phyloP scores from a whole-genome alignment of 1,140 invertebrate genomes.

The Mercenaria mercenaria region DNA sequence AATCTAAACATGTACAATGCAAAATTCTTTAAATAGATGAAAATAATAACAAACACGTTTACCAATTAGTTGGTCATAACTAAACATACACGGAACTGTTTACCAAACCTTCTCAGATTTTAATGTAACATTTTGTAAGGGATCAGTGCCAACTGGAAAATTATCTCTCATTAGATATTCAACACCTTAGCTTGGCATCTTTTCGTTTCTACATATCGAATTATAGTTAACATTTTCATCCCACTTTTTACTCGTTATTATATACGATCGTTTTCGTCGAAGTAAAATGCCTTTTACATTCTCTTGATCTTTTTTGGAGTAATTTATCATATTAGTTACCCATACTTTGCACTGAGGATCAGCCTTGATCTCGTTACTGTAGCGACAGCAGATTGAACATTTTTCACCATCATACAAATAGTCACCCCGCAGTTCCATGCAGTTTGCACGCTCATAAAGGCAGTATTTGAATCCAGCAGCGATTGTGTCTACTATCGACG shows the following conservation, averaged over 20 bases:
- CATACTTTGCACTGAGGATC: constrained; percentile 53
- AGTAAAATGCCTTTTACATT: constrained; percentile 8
- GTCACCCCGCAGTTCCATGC: too few relatives aligned
- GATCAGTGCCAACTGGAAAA: too few relatives aligned
- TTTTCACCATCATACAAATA: constrained; percentile 39
- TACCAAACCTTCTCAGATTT: too few relatives aligned
- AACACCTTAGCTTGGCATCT: neutral
- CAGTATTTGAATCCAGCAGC: constrained; percentile 39
- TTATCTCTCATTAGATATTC: too few relatives aligned
- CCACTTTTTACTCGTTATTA: neutral
- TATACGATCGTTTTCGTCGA: constrained; percentile 4
- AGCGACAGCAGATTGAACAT: constrained; percentile 42
- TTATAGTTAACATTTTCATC: constrained; percentile 30
- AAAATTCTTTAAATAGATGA: too few relatives aligned
- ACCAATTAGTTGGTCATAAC: too few relatives aligned
- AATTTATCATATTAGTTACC: neutral
- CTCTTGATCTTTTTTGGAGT: constrained; percentile 29
- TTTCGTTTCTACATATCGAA: constrained; percentile 12
- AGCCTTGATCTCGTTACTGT: constrained; percentile 30
- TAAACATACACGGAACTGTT: too few relatives aligned
- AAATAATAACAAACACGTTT: too few relatives aligned
- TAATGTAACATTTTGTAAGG: too few relatives aligned
- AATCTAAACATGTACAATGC: too few relatives aligned
- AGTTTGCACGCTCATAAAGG: constrained; percentile 35
- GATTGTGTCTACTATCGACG: too few relatives aligned